Percentiles rank a stretch among this genome's conserved stretches.
Evolutionary conservation across 2,797 vertebrate genomes (phyloP).

Genomic region (Macrochelys suwanniensis): DNA sequence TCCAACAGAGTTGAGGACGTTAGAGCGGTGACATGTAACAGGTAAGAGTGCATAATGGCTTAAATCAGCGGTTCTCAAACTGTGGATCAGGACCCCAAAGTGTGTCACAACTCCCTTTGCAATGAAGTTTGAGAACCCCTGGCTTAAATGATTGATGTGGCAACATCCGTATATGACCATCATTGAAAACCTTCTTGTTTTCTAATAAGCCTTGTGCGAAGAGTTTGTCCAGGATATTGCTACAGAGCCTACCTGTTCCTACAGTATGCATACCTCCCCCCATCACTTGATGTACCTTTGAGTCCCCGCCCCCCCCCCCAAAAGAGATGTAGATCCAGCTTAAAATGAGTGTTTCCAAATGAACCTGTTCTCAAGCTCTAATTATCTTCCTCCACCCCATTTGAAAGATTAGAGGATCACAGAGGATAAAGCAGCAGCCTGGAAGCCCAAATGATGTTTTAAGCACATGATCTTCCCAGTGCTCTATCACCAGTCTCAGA

Average conservation of each 20-base stretch:
- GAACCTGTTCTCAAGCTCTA: conserved; percentile 38
- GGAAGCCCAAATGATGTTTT: conserved; percentile 24
- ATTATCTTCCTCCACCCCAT: conserved; percentile 13
- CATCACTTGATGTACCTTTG: background rate
- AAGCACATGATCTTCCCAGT: background rate
- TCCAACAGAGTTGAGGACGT: conserved; percentile 14
- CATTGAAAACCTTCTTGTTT: background rate
- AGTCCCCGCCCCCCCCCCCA: background rate
- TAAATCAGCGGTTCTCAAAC: background rate
- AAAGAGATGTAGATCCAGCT: background rate
- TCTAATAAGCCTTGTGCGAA: background rate
- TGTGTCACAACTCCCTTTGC: no score
- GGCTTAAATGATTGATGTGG: background rate
- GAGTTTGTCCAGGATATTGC: background rate
- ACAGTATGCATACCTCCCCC: background rate
- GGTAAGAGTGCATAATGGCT: background rate
- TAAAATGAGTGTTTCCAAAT: conserved; percentile 6
- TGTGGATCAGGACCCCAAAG: no score
- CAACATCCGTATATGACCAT: background rate
- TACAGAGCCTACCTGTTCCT: background rate
- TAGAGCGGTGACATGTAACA: background rate
- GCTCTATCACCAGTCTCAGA: conserved; percentile 11
- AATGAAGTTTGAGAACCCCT: no score
- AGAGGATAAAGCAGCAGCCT: conserved; percentile 45
- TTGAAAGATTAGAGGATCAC: background rate